Evolutionary conservation across 92 coral and sea anemone genomes (phyloP), one percentile per base, ranked within the genome.

Genomic region (Paragorgia papillata): DNA sequence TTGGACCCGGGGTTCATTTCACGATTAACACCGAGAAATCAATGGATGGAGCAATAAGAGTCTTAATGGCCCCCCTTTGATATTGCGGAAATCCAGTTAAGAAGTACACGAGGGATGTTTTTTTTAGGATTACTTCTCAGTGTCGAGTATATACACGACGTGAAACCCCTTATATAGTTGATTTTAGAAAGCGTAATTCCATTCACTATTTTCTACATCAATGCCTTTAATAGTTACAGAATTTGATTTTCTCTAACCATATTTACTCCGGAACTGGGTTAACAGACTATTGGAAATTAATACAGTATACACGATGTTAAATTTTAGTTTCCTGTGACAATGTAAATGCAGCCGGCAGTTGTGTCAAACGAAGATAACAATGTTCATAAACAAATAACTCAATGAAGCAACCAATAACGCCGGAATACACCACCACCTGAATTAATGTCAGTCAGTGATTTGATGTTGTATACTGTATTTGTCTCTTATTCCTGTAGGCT

Each of bases 191-290:
- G 75, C 58, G 26, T 68, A 68, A 68, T 68, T 59, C 75, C 25
- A 68, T 68, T 68, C 75, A 44, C 59, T 13, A 21, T 68, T 17
- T 59, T 68, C 48, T 68, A 44, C 32, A 68, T 44, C 35, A 44
- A 68, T 33, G 37, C 24, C 21, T 44, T 22, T n/a, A n/a, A n/a
- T n/a, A 54, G 54, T 59, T 68, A 41, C 60, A 19, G 18, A 40
- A 35, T 12, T 15, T 46, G 32, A 28, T 68, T 13, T 56, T 22
- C n/a, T 67, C 20, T n/a, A 60, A 31, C 30, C 18, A 64, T 68
- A 6, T 27, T 49, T 25, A 24, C 48, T 68, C 75, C 75, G 75
- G 75, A 68, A 44, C 75, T 49, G 21, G 41, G 41, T 68, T 27
- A 44, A 49, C 59, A 46, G 59, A 46, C 53, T 6, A 46, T 46